Evolutionary conservation across 1,140 invertebrate species (phyloP), one percentile per base, ranked within the genome.

Genomic region (Glossosoma conforme): DNA sequence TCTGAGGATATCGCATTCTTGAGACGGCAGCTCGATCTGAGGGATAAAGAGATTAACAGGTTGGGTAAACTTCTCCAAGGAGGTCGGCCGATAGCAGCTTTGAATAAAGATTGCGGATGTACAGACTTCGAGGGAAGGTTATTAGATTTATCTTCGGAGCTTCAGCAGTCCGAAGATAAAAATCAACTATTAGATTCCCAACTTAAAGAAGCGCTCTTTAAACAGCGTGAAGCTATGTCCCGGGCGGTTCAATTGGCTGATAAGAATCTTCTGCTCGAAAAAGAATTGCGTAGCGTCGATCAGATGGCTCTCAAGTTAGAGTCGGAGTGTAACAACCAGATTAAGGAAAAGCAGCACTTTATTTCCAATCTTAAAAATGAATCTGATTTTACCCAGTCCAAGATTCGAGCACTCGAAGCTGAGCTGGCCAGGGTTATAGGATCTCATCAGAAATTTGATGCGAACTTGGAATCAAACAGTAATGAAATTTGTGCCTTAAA

Each of bases 191-290:
- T 59, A 20, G 36, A 41, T n/a, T 28, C 22, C 13, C 24, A 59
- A 37, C 22, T 59, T 4, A 59, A 52, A 77, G 78, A 81, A 46
- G 67, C 78, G 20, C 59, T 84, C 47, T 70, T 75, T 50, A 85
- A 84, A 60, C 83, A 85, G 64, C 84, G 86, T 65, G 84, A 86
- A 64, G 84, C 84, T 10, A 85, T 85, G 83, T 66, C 78, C 15
- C 67, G 82, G 61, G 83, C 84, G 20, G 65, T 86, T 36, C 75
- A 76, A 64, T 72, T 86, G 55, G 83, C 82, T 14, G 79, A 85
- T 59, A 73, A 80, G 62, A 85, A 86, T 60, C 79, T 79, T 63
- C 62, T 67, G 43, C 62, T 86, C 18, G 79, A 85, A 68, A 79
- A 81, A 60, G 82, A 84, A 68, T 60, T 85, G 44, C 74, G 75